phyloP scores from a whole-genome alignment of 2,888 invertebrate genomes.

The Synanthedon andrenaeformis region DNA sequence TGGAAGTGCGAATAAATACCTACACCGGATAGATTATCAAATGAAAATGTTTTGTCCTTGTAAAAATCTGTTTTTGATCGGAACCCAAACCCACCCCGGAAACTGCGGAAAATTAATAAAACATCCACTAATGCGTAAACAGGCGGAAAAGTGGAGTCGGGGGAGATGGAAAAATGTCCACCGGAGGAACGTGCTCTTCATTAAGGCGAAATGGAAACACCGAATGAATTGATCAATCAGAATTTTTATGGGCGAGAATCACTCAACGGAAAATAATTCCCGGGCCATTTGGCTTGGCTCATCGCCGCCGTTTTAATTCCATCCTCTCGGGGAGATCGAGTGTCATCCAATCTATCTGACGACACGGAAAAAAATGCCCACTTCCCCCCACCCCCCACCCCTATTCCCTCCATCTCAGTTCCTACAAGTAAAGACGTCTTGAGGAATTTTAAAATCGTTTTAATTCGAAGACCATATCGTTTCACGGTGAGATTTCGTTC shows the following conservation, averaged over 20 bases:
- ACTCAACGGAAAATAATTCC: conserved; percentile 69
- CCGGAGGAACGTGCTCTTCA: conserved; percentile 57
- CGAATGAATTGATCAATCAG: conserved; percentile 70
- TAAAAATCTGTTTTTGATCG: conserved; percentile 35
- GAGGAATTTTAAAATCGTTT: background rate
- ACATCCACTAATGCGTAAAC: conserved; percentile 63
- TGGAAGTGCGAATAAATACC: no score
- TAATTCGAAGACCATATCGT: no score
- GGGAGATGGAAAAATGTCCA: conserved; percentile 40
- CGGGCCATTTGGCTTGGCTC: conserved; percentile 60
- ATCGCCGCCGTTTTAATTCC: conserved; percentile 68
- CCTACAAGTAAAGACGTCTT: background rate
- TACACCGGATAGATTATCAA: no score
- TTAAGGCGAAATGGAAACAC: conserved; percentile 58
- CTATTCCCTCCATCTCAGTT: conserved; percentile 7
- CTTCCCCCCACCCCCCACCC: conserved; percentile 26
- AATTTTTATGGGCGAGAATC: conserved; percentile 68
- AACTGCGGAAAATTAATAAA: conserved; percentile 53
- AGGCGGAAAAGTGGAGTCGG: conserved; percentile 59
- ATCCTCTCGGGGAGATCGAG: conserved; percentile 67
- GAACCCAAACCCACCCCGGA: conserved; percentile 18
- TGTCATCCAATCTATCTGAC: conserved; percentile 69
- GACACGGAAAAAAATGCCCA: conserved; percentile 45
- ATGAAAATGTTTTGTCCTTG: no score
- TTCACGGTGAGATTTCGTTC: no score